Evolutionary conservation across 2,888 invertebrate species (phyloP).

Genomic region (Drosophila antonietae): DNA sequence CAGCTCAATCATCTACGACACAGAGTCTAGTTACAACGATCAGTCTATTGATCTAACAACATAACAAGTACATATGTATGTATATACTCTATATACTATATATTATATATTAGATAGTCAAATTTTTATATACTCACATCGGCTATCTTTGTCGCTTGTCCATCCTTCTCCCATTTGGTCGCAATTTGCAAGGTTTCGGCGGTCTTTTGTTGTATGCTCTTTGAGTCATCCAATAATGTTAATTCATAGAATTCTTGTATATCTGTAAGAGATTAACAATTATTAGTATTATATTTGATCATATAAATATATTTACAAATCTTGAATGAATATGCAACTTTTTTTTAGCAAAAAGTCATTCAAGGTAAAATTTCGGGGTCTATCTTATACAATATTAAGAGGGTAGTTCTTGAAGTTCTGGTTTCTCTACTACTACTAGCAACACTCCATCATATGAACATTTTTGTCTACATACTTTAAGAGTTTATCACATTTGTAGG

Average conservation of each 20-base stretch:
- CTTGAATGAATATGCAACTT: too few relatives aligned
- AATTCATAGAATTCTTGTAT: slow-evolving; percentile 99
- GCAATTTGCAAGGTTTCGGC: slow-evolving; percentile 97
- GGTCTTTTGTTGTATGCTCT: slow-evolving; percentile 97
- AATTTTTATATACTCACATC: slow-evolving; percentile 79
- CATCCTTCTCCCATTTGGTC: slow-evolving; percentile 93
- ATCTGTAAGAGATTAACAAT: slow-evolving; percentile 89
- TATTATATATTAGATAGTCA: not conserved
- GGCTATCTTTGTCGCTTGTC: slow-evolving; percentile 83
- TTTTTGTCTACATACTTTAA: too few relatives aligned
- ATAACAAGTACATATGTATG: not conserved
- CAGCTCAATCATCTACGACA: slow-evolving; percentile 11
- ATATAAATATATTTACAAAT: not conserved
- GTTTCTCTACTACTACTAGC: too few relatives aligned
- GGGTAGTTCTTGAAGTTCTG: too few relatives aligned
- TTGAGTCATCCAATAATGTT: slow-evolving; percentile 97
- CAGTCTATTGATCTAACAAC: not conserved
- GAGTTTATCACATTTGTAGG: too few relatives aligned
- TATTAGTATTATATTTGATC: not conserved
- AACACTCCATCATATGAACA: too few relatives aligned
- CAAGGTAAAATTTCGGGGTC: too few relatives aligned
- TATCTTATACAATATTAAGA: too few relatives aligned
- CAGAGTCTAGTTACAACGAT: not conserved
- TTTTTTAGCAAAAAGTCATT: too few relatives aligned
- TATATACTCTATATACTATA: slow-evolving; percentile 1